Base-by-base conservation (phyloP, 2,113 vertebrate genomes). In the Scolopax mira region DNA sequence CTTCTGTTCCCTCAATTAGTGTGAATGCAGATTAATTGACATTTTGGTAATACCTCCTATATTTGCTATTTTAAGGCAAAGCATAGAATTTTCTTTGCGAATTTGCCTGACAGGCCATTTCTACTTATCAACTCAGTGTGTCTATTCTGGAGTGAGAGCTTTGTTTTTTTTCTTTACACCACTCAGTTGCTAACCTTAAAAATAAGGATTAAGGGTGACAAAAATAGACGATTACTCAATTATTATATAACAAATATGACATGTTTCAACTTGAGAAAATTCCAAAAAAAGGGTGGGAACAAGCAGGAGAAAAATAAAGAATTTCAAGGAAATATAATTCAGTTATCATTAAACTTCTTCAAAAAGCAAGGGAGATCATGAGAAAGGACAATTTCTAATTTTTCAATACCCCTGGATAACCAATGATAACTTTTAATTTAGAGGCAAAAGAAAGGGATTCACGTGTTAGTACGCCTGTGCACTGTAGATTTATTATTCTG, bases 181-280 rank as follows among this genome's bases (percentile, higher is more conserved):
- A 55, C 22, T 71, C 78, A 41, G 46, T 66, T 69, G 14, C 21
- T 85, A 94, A 90, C 18, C 60, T 91, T 83, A 88, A 83, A 91
- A 96, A 93, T 77, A 91, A 74, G 65, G 73, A 89, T 35, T 79
- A 88, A 71, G 23, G 3, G 23, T 58, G 18, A 37, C 58, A 95
- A 93, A 95, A 96, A 90, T 67, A 89, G 82, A 85, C 85, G 30
- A 89, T 95, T 93, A 58, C 0, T 13, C 71, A 88, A 88, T 91
- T 83, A 88, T 93, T 94, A 94, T 67, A 52, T 74, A 92, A 94
- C 54, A 81, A 92, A 74, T 71, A 80, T 35, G 54, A 70, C 54
- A 79, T 77, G 30, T 91, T 94, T 62, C 74, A 91, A 12, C 67
- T 83, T 85, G 12, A 66, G 54, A 75, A 4, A 18, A 77, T 46